phyloP scores from a whole-genome alignment of 1,140 invertebrate genomes.

The Phenacoccus solenopsis region DNA sequence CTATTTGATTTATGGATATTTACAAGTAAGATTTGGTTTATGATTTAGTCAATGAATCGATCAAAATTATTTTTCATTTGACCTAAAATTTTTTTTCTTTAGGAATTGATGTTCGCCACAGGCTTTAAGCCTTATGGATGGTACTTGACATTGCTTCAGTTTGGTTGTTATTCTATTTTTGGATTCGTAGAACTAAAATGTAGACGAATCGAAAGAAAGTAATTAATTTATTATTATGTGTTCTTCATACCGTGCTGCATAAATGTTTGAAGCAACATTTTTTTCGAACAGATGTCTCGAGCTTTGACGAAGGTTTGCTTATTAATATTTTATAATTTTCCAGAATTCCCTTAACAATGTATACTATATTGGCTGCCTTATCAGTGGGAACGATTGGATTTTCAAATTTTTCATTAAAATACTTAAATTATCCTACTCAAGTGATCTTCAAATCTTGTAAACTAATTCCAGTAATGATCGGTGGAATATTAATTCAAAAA shows the following conservation, averaged over 20 bases:
- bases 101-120: constrained; percentile 82
- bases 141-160: constrained; percentile 87
- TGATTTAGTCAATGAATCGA: constrained; percentile 17
- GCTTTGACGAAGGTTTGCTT: background rate
- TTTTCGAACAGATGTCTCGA: background rate
- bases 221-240: constrained; percentile 18
- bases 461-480: constrained; percentile 85
- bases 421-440: constrained; percentile 87
- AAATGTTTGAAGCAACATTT: background rate
- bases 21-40: constrained; percentile 44
- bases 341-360: constrained; percentile 72
- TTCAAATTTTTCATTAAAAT: constrained; percentile 88
- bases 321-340: constrained; percentile 32
- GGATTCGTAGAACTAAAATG: constrained; percentile 60
- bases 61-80: constrained; percentile 22
- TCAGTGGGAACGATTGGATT: constrained; percentile 92
- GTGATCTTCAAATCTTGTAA: constrained; percentile 96
- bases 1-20: constrained; percentile 81
- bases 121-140: constrained; percentile 82
- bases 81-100: constrained; percentile 18
- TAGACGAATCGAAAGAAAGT: constrained; percentile 45
- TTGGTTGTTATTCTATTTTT: constrained; percentile 71
- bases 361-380: constrained; percentile 66
- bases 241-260: no score
- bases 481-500: constrained; percentile 80